phyloP scores from a whole-genome alignment of 2,888 invertebrate species.

The Parthenolecanium corni region DNA sequence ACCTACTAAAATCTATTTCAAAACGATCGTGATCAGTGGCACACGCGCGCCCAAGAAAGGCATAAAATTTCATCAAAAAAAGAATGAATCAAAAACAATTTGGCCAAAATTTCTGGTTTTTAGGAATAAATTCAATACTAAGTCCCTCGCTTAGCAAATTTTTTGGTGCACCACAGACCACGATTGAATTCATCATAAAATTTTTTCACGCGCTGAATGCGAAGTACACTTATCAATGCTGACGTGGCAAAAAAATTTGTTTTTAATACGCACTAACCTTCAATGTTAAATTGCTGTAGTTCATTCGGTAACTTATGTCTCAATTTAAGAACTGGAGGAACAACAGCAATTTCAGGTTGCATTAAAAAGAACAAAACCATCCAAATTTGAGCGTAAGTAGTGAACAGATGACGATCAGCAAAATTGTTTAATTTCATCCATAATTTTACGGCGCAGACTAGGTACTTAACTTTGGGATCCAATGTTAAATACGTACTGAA shows the following conservation, averaged over 20 bases:
- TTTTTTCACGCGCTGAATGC: too few relatives aligned
- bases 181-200: too few relatives aligned
- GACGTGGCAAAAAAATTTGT: neutral
- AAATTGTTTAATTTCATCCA: conserved; percentile 33
- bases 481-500: conserved; percentile 31
- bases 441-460: conserved; percentile 33
- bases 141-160: too few relatives aligned
- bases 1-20: too few relatives aligned
- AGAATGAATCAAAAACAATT: too few relatives aligned
- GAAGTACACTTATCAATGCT: too few relatives aligned
- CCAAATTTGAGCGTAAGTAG: conserved; percentile 33
- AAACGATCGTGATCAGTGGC: too few relatives aligned
- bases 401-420: conserved; percentile 32
- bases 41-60: too few relatives aligned
- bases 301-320: conserved; percentile 4
- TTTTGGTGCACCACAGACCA: too few relatives aligned
- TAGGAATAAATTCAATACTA: too few relatives aligned
- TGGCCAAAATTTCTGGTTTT: too few relatives aligned
- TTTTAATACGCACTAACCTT: conserved; percentile 20
- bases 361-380: conserved; percentile 33
- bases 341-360: conserved; percentile 28
- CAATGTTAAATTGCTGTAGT: neutral
- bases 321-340: conserved; percentile 31
- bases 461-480: conserved; percentile 32
- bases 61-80: too few relatives aligned